phyloP scores from a whole-genome alignment of 1,140 invertebrate genomes.

The Lepidostoma basale region DNA sequence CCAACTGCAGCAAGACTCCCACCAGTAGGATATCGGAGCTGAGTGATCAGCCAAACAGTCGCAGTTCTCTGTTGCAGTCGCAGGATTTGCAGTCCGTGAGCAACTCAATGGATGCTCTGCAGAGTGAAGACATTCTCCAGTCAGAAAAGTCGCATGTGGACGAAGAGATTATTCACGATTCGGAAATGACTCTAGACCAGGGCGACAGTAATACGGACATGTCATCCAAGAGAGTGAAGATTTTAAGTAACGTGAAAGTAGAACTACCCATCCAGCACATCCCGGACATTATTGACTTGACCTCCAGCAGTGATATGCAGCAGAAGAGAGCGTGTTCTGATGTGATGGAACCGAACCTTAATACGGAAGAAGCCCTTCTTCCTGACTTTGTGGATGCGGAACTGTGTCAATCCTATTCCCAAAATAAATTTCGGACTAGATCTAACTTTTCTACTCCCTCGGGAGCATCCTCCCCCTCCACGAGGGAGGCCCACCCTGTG shows the following conservation, averaged over 20 bases:
- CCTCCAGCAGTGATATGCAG: slow-evolving; percentile 49
- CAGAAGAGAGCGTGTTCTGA: neutral
- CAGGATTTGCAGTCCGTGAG: neutral
- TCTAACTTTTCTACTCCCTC: neutral
- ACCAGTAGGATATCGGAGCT: neutral
- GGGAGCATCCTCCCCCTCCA: neutral
- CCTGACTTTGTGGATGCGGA: slow-evolving; percentile 53
- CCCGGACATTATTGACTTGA: slow-evolving; percentile 57
- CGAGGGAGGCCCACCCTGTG: neutral
- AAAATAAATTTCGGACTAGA: slow-evolving; percentile 13
- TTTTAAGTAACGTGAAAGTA: slow-evolving; percentile 60
- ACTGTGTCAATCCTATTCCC: slow-evolving; percentile 29
- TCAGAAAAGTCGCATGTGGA: neutral
- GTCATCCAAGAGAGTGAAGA: slow-evolving; percentile 52
- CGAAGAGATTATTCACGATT: slow-evolving; percentile 1
- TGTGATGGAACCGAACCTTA: slow-evolving; percentile 6
- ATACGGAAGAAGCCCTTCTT: slow-evolving; percentile 49
- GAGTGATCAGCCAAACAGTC: neutral
- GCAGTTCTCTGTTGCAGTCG: neutral
- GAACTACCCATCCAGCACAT: slow-evolving; percentile 58
- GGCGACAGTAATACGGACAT: slow-evolving; percentile 16
- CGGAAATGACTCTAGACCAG: slow-evolving; percentile 15
- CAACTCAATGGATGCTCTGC: neutral
- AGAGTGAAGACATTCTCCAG: neutral
- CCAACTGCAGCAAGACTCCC: neutral